A percentile compares a stretch with the other conserved stretches of the same genome.
These are phyloP conservation scores for Sarcoramphus papa DNA, from an alignment of 2,797 vertebrate species.

Conservation along the genomic window DNA sequence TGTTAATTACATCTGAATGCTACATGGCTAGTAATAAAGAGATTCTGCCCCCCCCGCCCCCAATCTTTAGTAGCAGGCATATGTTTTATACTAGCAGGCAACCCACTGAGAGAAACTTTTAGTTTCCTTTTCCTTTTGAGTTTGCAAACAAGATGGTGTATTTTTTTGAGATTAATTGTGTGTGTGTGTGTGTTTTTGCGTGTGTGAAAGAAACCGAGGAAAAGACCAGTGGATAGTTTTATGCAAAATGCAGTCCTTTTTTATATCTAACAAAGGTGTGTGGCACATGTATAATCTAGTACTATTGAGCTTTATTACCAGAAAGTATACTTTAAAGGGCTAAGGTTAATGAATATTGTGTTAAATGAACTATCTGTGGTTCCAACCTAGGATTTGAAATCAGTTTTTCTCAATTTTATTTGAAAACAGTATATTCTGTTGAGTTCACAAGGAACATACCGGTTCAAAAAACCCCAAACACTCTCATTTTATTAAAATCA, in stretches of 20 bases:
- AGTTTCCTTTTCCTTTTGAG: background rate
- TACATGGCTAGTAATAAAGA: background rate
- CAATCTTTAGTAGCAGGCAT: background rate
- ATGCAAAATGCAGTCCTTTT: background rate
- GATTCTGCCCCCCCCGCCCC: rapidly evolving
- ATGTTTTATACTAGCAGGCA: background rate
- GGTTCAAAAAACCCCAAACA: background rate
- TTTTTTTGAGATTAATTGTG: background rate
- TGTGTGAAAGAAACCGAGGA: background rate
- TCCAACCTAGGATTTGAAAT: background rate
- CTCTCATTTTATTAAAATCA: background rate
- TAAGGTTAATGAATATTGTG: conserved; percentile 8
- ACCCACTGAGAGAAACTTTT: background rate
- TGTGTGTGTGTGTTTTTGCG: background rate
- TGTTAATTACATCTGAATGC: background rate
- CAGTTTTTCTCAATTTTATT: background rate
- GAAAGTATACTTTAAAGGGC: background rate
- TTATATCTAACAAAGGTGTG: background rate
- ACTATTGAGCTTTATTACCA: background rate
- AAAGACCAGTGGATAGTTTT: background rate
- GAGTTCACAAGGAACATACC: background rate
- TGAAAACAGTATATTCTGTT: background rate
- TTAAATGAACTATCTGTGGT: background rate
- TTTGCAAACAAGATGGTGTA: background rate
- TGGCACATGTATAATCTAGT: background rate